Evolutionary conservation across 2,113 vertebrate genomes (phyloP).

Genomic region (Centrocercus urophasianus): DNA sequence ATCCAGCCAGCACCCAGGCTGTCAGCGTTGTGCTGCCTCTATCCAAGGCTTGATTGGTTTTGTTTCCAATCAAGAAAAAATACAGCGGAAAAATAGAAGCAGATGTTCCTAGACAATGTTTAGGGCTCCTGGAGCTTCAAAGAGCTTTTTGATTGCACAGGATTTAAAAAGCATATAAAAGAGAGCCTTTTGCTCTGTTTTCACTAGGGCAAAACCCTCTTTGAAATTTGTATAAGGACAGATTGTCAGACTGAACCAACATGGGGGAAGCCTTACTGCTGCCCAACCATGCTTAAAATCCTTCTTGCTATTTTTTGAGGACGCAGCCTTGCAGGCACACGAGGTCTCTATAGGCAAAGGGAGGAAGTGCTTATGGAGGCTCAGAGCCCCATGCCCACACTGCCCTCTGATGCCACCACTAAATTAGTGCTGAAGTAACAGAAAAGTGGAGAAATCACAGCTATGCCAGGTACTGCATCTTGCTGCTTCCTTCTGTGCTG

Average conservation of each 20-base stretch:
- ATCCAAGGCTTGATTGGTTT: not conserved
- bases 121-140: constrained; percentile 49
- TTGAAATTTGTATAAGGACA: constrained; percentile 21
- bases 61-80: constrained; percentile 14
- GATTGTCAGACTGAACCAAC: not conserved
- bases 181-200: not conserved
- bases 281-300: not conserved
- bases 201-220: constrained; percentile 7
- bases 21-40: not conserved
- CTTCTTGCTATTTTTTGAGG: not conserved
- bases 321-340: not conserved
- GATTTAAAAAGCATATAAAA: constrained; percentile 43
- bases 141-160: constrained; percentile 53
- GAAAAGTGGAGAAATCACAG: not conserved
- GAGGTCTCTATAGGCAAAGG: not conserved
- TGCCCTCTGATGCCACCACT: not conserved
- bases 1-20: not conserved
- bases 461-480: not conserved
- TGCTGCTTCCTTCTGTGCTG: not conserved
- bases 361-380: not conserved
- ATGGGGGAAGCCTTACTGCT: not conserved
- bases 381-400: rapidly evolving
- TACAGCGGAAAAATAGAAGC: constrained; percentile 41
- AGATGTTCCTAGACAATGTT: constrained; percentile 57
- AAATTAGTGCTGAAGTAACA: not conserved